Evolutionary conservation across 2,113 vertebrate species (phyloP).

Genomic region (Thunnus thynnus): DNA sequence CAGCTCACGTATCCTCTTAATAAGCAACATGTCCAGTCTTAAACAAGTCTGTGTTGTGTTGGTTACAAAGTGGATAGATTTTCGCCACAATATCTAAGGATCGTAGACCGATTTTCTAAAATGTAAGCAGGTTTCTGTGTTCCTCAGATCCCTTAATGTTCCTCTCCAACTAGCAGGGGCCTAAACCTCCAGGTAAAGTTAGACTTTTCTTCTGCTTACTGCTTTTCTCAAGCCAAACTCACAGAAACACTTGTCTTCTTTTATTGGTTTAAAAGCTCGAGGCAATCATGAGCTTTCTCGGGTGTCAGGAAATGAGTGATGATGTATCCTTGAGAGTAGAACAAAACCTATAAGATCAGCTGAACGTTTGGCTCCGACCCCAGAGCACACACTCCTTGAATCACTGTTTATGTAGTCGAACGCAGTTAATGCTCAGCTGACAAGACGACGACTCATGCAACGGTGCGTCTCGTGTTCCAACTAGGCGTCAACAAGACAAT

Average conservation of each 20-base stretch:
- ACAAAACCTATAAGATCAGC: conserved; percentile 51
- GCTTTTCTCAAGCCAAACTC: background rate
- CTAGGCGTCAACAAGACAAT: conserved; percentile 64
- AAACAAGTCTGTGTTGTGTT: background rate
- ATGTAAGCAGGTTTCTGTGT: background rate
- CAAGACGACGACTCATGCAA: conserved; percentile 12
- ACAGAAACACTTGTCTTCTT: conserved; percentile 9
- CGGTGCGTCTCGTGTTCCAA: conserved; percentile 29
- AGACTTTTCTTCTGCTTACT: background rate
- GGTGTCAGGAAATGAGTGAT: conserved; percentile 34
- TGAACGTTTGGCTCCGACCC: conserved; percentile 48
- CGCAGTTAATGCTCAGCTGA: conserved; percentile 51
- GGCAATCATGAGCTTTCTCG: conserved; percentile 7
- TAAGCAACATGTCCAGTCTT: conserved; percentile 24
- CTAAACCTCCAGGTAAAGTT: background rate
- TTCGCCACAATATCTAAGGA: background rate
- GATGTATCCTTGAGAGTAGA: conserved; percentile 22
- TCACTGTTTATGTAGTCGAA: conserved; percentile 51
- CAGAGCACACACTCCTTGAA: conserved; percentile 16
- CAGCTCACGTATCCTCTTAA: conserved; percentile 26
- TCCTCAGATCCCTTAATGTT: background rate
- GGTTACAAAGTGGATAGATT: background rate
- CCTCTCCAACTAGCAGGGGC: background rate
- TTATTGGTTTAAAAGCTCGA: background rate
- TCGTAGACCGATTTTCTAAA: background rate